Evolutionary conservation across 2,797 vertebrate genomes (phyloP), one percentile per base, ranked within the genome.

Genomic region (Calcarius lapponicus): DNA sequence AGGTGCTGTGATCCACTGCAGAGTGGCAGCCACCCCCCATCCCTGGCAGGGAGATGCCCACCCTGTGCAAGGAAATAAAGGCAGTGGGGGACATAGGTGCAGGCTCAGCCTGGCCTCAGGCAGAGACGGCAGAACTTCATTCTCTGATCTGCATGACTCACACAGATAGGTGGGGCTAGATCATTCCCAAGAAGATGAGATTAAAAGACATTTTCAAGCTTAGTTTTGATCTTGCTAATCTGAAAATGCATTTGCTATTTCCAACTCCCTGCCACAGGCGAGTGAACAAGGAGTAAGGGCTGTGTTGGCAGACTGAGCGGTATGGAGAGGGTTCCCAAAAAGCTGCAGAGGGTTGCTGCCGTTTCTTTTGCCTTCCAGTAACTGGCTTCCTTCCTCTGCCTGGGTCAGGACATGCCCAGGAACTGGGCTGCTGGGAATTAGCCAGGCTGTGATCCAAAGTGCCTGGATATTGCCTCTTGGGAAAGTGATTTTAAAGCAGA

Each of bases 21-120:
- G 28, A 48, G 67, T 7, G 25, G 43, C 7, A 26, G 36, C 32
- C 61, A 31, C 7, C 10, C 15, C 7, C 8, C 2, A 0, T 42
- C 58, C 50, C 60, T 34, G 21, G 36, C 31, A 80, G 56, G 21
- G 47, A 58, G 34, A 66, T 32, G 11, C 13, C 31, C 29, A 43
- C 11, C 12, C 51, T 36, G 13, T 7, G 28, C 21, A 36, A 80
- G 38, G 34, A 83, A 80, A 50, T 0, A 0, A 1, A 2, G 36
- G 3, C 3, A 13, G 17, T 2, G 12, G 7, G 13, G n/a, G 11
- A 6, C 13, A 13, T 5, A 31, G 12, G 16, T 24, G 7, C 31
- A 43, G 42, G n/a, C 3, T 9, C 3, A 8, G 36, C n/a, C n/a
- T 73, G 56, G 29, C 57, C 36, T 80, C 40, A 21, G 19, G 15